These are phyloP conservation scores for Catharus minimus DNA, from an alignment of 2,113 vertebrate genomes.

Conservation along the genomic window DNA sequence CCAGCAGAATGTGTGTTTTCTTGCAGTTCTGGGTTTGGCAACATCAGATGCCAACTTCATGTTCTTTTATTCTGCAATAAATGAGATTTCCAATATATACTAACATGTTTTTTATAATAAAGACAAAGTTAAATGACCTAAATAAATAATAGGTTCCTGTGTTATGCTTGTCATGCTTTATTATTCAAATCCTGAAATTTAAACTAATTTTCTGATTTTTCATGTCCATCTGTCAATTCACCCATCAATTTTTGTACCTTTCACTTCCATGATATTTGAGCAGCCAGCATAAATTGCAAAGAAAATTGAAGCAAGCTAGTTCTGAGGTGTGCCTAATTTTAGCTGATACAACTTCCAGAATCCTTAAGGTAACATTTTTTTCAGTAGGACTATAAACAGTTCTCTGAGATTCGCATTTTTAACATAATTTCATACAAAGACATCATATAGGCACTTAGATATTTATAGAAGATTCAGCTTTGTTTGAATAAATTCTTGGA, in stretches of 20 bases:
- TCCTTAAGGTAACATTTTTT: background rate
- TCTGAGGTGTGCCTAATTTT: constrained; percentile 4
- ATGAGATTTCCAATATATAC: background rate
- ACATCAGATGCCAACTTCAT: background rate
- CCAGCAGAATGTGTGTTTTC: background rate
- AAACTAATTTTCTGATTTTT: constrained; percentile 24
- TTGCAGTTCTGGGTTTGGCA: background rate
- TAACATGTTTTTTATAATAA: background rate
- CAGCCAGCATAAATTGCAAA: background rate
- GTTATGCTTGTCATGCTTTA: background rate
- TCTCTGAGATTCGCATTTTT: background rate
- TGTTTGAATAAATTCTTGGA: background rate
- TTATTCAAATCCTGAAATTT: constrained; percentile 2
- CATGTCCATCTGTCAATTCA: background rate
- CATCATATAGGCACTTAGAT: background rate
- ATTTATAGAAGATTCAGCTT: background rate
- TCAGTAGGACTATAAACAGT: background rate
- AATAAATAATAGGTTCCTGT: background rate
- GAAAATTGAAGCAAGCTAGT: background rate
- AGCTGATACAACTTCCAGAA: background rate
- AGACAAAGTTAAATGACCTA: background rate
- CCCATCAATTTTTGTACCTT: background rate
- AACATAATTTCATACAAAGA: background rate
- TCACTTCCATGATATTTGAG: background rate
- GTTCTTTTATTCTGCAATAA: background rate